These are phyloP conservation scores for Takifugu rubripes DNA, from an alignment of 2,797 vertebrate genomes.

Conservation along the genomic window DNA sequence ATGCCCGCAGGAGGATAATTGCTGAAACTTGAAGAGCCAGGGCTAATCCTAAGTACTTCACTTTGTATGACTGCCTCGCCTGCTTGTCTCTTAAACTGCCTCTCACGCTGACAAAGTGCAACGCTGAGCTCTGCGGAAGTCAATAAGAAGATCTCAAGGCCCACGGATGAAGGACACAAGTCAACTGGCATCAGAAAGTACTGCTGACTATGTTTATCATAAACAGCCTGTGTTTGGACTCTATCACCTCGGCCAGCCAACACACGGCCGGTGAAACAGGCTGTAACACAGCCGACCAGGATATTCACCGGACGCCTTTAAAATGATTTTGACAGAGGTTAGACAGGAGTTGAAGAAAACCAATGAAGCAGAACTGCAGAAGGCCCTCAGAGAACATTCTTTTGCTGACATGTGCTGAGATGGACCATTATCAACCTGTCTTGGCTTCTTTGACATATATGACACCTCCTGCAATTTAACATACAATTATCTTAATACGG, in stretches of 20 bases:
- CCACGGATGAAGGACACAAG: conserved; percentile 52
- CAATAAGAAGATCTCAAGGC: conserved; percentile 68
- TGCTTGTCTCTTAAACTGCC: conserved; percentile 73
- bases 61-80: conserved; percentile 74
- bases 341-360: conserved; percentile 9
- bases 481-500: conserved; percentile 68
- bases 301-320: conserved; percentile 4
- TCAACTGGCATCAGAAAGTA: conserved; percentile 56
- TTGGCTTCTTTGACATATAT: conserved; percentile 48
- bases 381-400: conserved; percentile 12
- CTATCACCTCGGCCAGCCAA: conserved; percentile 36
- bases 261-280: conserved; percentile 26
- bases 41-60: conserved; percentile 80
- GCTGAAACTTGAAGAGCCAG: conserved; percentile 78
- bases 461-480: conserved; percentile 57
- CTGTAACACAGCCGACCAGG: conserved; percentile 12
- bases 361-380: conserved; percentile 13
- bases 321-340: too few relatives aligned
- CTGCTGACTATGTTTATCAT: conserved; percentile 59
- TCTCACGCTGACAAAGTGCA: conserved; percentile 74
- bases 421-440: conserved; percentile 53
- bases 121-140: conserved; percentile 66
- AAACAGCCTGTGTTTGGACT: conserved; percentile 46
- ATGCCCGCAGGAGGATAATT: conserved; percentile 80
- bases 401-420: conserved; percentile 58